Base-by-base conservation (phyloP, 2,113 vertebrate species). In the Nicator chloris region DNA sequence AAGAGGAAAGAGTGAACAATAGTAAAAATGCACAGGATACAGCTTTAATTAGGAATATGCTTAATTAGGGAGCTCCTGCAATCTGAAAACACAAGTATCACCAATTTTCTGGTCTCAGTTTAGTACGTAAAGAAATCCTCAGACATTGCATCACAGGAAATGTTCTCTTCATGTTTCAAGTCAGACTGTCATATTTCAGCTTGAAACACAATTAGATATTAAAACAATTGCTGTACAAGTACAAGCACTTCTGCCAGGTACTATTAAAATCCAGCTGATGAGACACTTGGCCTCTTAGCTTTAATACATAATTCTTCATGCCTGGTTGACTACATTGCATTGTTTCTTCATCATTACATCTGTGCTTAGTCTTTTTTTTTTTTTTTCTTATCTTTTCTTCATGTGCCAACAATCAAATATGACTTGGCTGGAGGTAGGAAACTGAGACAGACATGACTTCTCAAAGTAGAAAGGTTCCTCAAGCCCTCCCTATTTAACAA, bases 231-330 rank as follows among this genome's bases (percentile, higher is more conserved):
- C 76, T 88, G 61, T 92, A 86, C 90, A 94, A 97, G 82, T 88
- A 92, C 88, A 96, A 92, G 76, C 92, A 93, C 64, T 90, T 96
- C 92, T 95, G 93, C 61, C 82, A 96, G 82, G 37, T 83, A 84
- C 82, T 96, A 96, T 95, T 97, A 95, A 86, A 96, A 96, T 75
- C 56, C 80, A 95, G 13, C 60, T 88, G 88, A 94, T 94, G 82
- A 93, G 90, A 90, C 85, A 86, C 64, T 93, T 81, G 80, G 88
- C 76, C 85, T 96, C 82, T 94, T 94, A 94, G 42, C 82, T 96
- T 93, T 64, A 82, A 22, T 26, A 72, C 73, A 93, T 92, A 88
- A 95, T 90, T 95, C 49, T 93, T 93, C 88, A 93, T 88, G 95
- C 90, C 80, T 92, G 76, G 40, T 83, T 92, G 86, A 84, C 75